A percentile compares a stretch with the other conserved stretches of the same genome.
Evolutionary conservation across 2,113 vertebrate species (phyloP).

Genomic region (Daubentonia madagascariensis): DNA sequence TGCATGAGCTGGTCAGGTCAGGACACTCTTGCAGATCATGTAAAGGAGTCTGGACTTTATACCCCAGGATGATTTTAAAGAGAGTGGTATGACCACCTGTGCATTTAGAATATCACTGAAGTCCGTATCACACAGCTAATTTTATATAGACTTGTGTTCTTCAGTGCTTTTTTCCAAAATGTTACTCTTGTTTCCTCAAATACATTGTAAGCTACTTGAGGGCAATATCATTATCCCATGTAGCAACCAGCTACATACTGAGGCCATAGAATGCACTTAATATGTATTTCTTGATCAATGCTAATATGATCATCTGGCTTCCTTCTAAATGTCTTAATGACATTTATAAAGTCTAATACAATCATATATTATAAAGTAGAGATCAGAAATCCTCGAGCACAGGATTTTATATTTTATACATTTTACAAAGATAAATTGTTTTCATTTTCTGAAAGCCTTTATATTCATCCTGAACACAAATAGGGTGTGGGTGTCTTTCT

Average conservation of each 20-base stretch:
- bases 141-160: not conserved
- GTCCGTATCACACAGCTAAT: not conserved
- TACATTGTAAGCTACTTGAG: not conserved
- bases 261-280: not conserved
- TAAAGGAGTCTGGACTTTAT: not conserved
- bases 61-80: not conserved
- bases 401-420: not conserved
- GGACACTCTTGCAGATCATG: not conserved
- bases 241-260: not conserved
- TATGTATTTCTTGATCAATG: not conserved
- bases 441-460: constrained; percentile 3
- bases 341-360: not conserved
- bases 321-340: not conserved
- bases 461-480: not conserved
- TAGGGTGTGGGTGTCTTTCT: not conserved
- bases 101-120: not conserved
- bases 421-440: not conserved
- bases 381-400: not conserved
- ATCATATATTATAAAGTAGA: not conserved
- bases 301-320: not conserved
- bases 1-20: not conserved
- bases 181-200: not conserved
- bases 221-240: not conserved
- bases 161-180: not conserved
- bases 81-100: not conserved